Evolutionary conservation across 53 echinoderm and acorn worm genomes (phyloP).

Genomic region (Antedon mediterranea): DNA sequence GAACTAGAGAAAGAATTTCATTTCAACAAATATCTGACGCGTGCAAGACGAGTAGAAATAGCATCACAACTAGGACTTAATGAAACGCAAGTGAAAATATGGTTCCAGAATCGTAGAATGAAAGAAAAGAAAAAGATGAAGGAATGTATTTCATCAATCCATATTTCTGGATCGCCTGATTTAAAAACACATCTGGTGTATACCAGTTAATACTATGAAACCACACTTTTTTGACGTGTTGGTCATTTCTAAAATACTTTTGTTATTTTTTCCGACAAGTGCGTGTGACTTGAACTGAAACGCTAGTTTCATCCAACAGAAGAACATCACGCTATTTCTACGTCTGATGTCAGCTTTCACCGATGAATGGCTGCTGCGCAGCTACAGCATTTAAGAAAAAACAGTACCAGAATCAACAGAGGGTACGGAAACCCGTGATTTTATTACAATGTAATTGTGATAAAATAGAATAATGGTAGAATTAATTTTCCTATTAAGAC

Average conservation of each 20-base stretch:
- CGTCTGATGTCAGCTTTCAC: too few species aligned
- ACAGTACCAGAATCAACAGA: too few species aligned
- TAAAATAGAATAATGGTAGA: too few species aligned
- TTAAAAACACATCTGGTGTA: background rate
- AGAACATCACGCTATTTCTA: too few species aligned
- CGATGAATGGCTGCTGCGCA: too few species aligned
- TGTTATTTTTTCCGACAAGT: too few species aligned
- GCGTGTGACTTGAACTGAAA: too few species aligned
- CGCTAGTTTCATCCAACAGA: too few species aligned
- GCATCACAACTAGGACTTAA: slow-evolving; percentile 95
- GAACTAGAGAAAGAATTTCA: slow-evolving; percentile 98
- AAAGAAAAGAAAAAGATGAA: slow-evolving; percentile 99
- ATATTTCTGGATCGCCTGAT: background rate
- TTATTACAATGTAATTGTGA: too few species aligned
- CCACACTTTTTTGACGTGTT: background rate
- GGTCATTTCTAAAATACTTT: background rate
- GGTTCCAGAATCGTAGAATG: slow-evolving; percentile 98
- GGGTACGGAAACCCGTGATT: too few species aligned
- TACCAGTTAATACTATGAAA: background rate
- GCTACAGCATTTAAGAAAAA: too few species aligned
- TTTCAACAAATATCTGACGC: slow-evolving; percentile 94
- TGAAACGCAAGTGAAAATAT: slow-evolving; percentile 98
- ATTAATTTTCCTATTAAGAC: too few species aligned
- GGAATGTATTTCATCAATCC: slow-evolving; percentile 70
- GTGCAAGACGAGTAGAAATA: slow-evolving; percentile 90